Conservation (phyloP, 2,888 invertebrate species). For the Melieria omissa region DNA sequence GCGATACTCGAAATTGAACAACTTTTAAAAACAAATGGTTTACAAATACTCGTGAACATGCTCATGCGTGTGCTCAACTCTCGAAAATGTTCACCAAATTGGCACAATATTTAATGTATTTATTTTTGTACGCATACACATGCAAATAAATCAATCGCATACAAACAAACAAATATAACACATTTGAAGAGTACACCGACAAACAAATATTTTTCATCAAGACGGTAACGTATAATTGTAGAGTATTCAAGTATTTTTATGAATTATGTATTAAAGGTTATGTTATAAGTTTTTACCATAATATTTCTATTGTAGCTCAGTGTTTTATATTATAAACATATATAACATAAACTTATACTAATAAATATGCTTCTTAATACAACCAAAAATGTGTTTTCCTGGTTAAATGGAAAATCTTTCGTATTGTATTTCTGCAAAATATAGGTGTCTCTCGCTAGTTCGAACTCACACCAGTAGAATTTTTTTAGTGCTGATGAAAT, state of each 20-base stretch:
- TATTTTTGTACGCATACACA: slow-evolving; percentile 2
- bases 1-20: no score
- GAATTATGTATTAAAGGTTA: slow-evolving; percentile 60
- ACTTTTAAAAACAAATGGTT: neutral
- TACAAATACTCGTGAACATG: slow-evolving; percentile 22
- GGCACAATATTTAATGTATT: no score
- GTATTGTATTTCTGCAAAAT: neutral
- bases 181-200: slow-evolving; percentile 44
- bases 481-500: no score
- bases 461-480: no score
- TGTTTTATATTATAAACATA: slow-evolving; percentile 56
- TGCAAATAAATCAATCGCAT: slow-evolving; percentile 30
- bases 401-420: neutral
- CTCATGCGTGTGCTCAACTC: neutral
- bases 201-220: slow-evolving; percentile 40
- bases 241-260: slow-evolving; percentile 63
- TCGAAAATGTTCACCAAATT: no score
- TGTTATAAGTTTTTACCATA: slow-evolving; percentile 64
- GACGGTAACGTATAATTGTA: slow-evolving; percentile 57
- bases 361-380: slow-evolving; percentile 62
- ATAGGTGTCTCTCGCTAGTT: neutral
- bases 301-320: slow-evolving; percentile 65
- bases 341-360: slow-evolving; percentile 60
- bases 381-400: slow-evolving; percentile 8
- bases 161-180: neutral